These are phyloP conservation scores for Phacellophora camtschatica DNA, from an alignment of 30 jellyfish, hydroid and myxozoan species.

Conservation along the genomic window DNA sequence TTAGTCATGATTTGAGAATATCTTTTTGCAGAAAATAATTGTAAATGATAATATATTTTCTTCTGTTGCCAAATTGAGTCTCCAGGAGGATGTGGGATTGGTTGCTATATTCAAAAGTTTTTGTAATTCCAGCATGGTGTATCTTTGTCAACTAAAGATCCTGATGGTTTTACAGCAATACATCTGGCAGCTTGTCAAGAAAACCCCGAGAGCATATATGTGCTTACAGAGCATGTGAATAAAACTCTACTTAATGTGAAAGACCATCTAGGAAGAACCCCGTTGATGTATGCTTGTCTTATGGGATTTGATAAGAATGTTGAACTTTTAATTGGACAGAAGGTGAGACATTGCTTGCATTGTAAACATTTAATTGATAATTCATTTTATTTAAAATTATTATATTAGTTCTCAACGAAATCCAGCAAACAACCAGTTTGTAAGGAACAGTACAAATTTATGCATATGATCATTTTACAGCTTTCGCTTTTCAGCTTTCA, in stretches of 20 bases:
- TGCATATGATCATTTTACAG: no score
- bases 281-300: slow-evolving; percentile 69
- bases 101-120: not conserved
- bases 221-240: slow-evolving; percentile 26
- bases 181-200: slow-evolving; percentile 88
- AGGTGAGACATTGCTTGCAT: slow-evolving; percentile 61
- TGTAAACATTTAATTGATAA: not conserved
- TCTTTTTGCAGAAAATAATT: no score
- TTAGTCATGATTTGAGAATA: no score
- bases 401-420: not conserved
- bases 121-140: slow-evolving; percentile 67
- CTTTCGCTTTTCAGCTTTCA: no score
- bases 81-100: no score
- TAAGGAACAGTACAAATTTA: no score
- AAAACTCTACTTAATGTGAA: slow-evolving; percentile 44
- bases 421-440: no score
- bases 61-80: no score
- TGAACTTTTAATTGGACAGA: slow-evolving; percentile 46
- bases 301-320: slow-evolving; percentile 79
- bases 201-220: slow-evolving; percentile 59
- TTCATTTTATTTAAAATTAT: not conserved
- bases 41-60: no score
- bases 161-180: slow-evolving; percentile 58
- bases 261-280: slow-evolving; percentile 69
- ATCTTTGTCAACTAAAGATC: slow-evolving; percentile 46